Evolutionary conservation across 1,140 invertebrate genomes (phyloP).

Genomic region (Aporrectodea caliginosa): DNA sequence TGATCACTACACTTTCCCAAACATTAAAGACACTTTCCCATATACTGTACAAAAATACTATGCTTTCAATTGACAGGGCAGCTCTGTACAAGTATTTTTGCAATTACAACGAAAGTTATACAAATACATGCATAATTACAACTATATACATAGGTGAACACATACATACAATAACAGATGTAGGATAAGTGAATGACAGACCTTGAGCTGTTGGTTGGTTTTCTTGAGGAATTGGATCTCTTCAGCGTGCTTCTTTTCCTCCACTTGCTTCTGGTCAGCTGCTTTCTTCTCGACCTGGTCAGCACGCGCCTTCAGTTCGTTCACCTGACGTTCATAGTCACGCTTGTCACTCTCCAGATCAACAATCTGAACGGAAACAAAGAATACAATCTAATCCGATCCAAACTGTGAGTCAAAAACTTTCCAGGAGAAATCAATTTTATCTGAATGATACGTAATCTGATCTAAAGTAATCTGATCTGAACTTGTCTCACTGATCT

Average conservation of each 20-base stretch:
- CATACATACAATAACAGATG: background rate
- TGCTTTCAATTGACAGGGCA: background rate
- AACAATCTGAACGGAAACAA: constrained; percentile 55
- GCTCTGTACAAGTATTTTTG: background rate
- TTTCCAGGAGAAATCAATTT: too few relatives aligned
- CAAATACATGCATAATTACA: background rate
- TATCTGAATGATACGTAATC: too few relatives aligned
- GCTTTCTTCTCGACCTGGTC: constrained; percentile 80
- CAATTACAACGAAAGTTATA: background rate
- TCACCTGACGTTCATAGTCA: constrained; percentile 71
- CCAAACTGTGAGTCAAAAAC: too few relatives aligned
- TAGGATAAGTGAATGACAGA: constrained; percentile 42
- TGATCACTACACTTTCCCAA: background rate
- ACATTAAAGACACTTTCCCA: background rate
- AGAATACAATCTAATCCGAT: too few relatives aligned
- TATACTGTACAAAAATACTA: constrained; percentile 1
- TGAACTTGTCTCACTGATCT: too few relatives aligned
- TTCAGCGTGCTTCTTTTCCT: constrained; percentile 85
- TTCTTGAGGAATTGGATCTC: constrained; percentile 86
- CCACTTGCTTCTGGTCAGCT: constrained; percentile 75
- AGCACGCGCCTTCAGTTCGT: constrained; percentile 75
- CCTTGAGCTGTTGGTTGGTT: constrained; percentile 89
- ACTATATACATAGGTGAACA: background rate
- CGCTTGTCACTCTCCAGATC: constrained; percentile 68
- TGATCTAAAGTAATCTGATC: too few relatives aligned